Evolutionary conservation across 2,797 vertebrate species (phyloP).

Genomic region (Nyctalus aviator): DNA sequence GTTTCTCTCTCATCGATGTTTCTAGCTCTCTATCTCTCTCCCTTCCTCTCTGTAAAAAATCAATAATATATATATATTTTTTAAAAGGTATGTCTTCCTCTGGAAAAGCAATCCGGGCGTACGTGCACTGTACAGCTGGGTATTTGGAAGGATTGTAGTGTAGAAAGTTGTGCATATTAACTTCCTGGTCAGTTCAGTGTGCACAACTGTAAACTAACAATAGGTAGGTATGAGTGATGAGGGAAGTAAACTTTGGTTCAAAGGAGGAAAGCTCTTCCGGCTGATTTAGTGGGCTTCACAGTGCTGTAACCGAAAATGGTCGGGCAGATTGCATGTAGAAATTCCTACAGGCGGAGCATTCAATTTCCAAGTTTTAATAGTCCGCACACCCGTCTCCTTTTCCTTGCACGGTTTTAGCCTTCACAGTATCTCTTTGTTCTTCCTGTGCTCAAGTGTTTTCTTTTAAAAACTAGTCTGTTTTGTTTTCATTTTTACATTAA

Average conservation of each 20-base stretch:
- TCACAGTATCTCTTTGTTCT: not conserved
- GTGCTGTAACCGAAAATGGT: not conserved
- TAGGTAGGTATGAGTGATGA: not conserved
- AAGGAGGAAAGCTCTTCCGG: not conserved
- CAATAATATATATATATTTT: too few species aligned
- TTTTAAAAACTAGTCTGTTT: not conserved
- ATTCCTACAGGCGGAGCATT: conserved; percentile 23
- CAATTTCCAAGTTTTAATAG: conserved; percentile 48
- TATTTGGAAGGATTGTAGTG: conserved; percentile 48
- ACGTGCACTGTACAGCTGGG: not conserved
- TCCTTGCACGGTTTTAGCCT: not conserved
- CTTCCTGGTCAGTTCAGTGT: not conserved
- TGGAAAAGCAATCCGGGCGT: conserved; percentile 13
- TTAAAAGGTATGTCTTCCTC: not conserved
- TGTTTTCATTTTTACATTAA: conserved; percentile 16
- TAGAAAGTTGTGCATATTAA: conserved; percentile 10
- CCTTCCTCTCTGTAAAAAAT: too few species aligned
- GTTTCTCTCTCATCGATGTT: too few species aligned
- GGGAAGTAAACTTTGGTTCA: conserved; percentile 17
- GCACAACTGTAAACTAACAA: conserved; percentile 8
- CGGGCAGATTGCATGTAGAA: conserved; percentile 11
- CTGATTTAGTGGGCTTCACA: not conserved
- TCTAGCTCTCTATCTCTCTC: too few species aligned
- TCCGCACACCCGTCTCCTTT: not conserved
- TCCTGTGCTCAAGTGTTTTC: conserved; percentile 15